Conservation (phyloP, 2,113 vertebrate species). For the Parotia lawesii region DNA sequence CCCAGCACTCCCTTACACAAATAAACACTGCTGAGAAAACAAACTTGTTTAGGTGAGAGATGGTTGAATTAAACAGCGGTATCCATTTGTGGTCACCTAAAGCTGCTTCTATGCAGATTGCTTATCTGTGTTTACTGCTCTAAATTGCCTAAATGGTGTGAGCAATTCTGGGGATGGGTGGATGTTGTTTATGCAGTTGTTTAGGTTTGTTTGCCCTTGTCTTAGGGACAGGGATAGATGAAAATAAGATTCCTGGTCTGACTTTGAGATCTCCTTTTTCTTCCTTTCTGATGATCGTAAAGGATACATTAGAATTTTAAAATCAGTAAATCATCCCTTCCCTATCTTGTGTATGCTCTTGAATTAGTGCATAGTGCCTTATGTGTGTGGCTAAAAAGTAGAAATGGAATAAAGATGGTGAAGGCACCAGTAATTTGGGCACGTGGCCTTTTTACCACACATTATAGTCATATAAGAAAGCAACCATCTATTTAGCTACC, state of each 20-base stretch:
- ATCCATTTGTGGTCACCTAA: constrained; percentile 58
- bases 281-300: background rate
- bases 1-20: constrained; percentile 48
- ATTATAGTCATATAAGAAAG: background rate
- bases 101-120: constrained; percentile 48
- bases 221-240: background rate
- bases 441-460: background rate
- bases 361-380: fast-evolving
- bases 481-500: background rate
- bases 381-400: background rate
- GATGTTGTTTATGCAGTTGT: constrained; percentile 43
- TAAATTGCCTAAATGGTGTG: constrained; percentile 52
- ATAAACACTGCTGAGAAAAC: constrained; percentile 54
- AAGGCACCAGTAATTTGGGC: background rate
- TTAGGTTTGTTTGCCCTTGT: constrained; percentile 28
- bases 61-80: constrained; percentile 43
- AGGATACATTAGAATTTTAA: background rate
- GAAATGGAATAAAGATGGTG: background rate
- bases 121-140: constrained; percentile 59
- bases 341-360: background rate
- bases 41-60: constrained; percentile 59
- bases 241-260: constrained; percentile 5
- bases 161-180: constrained; percentile 49
- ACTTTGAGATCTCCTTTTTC: background rate
- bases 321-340: background rate